Evolutionary conservation across 2,888 invertebrate species (phyloP).

Genomic region (Aphidoletes aphidimyza): DNA sequence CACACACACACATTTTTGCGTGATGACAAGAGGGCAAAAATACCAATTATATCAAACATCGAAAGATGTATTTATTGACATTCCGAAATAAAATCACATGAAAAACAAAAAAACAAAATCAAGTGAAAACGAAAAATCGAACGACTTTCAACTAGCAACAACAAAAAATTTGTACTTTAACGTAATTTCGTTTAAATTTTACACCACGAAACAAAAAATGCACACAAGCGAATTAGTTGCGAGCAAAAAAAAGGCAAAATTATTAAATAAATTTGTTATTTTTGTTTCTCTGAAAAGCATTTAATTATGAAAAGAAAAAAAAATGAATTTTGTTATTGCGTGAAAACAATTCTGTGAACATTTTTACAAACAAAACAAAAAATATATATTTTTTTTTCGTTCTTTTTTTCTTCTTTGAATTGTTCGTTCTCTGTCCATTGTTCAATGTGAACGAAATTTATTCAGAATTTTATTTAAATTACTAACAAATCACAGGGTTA

Average conservation of each 20-base stretch:
- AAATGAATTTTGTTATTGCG: slow-evolving; percentile 11
- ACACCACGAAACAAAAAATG: not conserved
- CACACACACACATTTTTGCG: not conserved
- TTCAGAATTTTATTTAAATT: not conserved
- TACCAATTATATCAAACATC: not conserved
- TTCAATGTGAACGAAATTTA: not conserved
- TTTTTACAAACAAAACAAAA: not conserved
- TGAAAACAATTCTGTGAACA: not conserved
- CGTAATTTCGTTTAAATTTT: not conserved
- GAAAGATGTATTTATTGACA: slow-evolving; percentile 34
- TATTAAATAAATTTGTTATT: not conserved
- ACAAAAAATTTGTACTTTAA: no score
- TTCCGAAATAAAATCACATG: not conserved
- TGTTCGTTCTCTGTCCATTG: not conserved
- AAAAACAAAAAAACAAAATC: not conserved
- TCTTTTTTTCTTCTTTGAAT: not conserved
- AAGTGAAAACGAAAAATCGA: not conserved
- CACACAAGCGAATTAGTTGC: not conserved
- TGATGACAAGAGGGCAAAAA: not conserved
- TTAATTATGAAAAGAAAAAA: not conserved
- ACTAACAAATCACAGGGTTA: not conserved
- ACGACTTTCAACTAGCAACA: not conserved
- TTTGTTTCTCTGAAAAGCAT: slow-evolving; percentile 30
- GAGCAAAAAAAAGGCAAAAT: no score
- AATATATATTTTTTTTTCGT: not conserved